Conservation (phyloP, 2,888 invertebrate species). For the Pyralis farinalis region DNA sequence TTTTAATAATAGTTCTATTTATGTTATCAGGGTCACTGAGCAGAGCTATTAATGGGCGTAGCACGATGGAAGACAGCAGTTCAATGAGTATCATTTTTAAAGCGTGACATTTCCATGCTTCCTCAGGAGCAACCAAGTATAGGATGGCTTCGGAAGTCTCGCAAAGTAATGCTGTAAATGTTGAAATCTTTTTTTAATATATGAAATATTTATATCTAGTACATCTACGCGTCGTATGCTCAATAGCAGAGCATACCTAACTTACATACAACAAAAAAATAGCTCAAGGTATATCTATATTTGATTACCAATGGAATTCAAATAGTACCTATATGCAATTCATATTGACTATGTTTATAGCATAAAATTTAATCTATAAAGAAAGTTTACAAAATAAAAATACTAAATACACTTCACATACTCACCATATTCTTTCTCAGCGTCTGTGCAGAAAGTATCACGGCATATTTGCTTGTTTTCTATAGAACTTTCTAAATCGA, state of each 20-base stretch:
- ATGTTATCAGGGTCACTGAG: constrained; percentile 95
- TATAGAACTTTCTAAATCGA: constrained; percentile 93
- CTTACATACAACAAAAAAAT: no score
- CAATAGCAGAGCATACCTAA: no score
- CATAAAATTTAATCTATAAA: no score
- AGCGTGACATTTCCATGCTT: constrained; percentile 91
- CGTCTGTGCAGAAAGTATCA: constrained; percentile 88
- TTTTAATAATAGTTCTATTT: constrained; percentile 93
- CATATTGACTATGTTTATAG: no score
- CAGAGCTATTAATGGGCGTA: constrained; percentile 85
- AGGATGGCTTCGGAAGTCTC: constrained; percentile 91
- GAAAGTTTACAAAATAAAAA: no score
- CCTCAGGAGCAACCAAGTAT: constrained; percentile 90
- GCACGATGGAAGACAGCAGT: constrained; percentile 86
- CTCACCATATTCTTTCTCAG: constrained; percentile 83
- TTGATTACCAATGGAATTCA: no score
- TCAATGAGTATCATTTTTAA: constrained; percentile 88
- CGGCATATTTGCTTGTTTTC: constrained; percentile 90
- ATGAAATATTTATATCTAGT: no score
- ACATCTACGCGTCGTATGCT: no score
- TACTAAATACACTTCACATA: no score
- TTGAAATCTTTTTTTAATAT: no score
- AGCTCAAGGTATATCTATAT: no score
- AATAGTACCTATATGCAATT: no score
- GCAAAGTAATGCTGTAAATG: constrained; percentile 86